Evolutionary conservation across 2,113 vertebrate species (phyloP).

Genomic region (Gobio gobio): DNA sequence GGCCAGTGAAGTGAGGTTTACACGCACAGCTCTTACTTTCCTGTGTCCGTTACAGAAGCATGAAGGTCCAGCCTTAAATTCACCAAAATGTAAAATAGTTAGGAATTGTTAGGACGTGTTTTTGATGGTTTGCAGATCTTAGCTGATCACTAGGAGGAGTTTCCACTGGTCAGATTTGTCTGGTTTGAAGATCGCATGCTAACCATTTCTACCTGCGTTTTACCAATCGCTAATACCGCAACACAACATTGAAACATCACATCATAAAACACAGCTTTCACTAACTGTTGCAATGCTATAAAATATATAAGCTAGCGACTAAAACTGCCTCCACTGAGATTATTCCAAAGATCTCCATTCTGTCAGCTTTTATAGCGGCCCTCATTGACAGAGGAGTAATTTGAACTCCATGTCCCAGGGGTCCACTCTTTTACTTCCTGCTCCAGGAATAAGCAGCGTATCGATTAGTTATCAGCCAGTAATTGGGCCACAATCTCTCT

Average conservation of each 20-base stretch:
- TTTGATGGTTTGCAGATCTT: too few relatives aligned
- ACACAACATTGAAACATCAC: neutral
- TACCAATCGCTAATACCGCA: neutral
- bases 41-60: neutral
- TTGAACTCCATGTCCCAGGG: constrained; percentile 96
- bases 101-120: neutral
- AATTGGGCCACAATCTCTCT: constrained; percentile 98
- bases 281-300: neutral
- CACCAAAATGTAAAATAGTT: neutral
- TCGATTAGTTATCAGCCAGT: constrained; percentile 99
- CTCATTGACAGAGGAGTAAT: constrained; percentile 95
- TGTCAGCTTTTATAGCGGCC: constrained; percentile 91
- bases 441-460: constrained; percentile 98
- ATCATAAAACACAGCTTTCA: neutral
- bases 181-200: neutral
- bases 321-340: constrained; percentile 31
- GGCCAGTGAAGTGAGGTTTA: too few relatives aligned
- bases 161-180: too few relatives aligned
- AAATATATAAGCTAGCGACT: neutral
- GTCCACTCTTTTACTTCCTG: constrained; percentile 99
- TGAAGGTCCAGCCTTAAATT: neutral
- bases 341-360: constrained; percentile 52
- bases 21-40: too few relatives aligned
- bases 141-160: too few relatives aligned
- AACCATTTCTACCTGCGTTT: neutral